These are phyloP conservation scores for Leptothorax acervorum DNA, from an alignment of 2,888 invertebrate species.

Conservation along the genomic window DNA sequence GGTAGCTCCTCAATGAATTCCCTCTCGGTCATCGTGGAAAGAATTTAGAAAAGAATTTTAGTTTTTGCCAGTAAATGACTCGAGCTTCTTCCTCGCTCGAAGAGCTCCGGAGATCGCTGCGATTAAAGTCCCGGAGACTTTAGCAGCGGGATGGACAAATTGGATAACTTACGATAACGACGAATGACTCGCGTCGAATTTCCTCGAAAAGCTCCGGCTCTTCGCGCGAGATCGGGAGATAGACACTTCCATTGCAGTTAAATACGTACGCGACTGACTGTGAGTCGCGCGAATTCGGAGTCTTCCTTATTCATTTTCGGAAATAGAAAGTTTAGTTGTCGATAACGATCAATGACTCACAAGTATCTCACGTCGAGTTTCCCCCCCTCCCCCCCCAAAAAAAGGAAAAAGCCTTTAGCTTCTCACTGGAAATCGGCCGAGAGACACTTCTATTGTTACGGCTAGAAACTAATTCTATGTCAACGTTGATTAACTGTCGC, in stretches of 20 bases:
- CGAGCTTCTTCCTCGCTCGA: not conserved
- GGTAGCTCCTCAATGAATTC: not conserved
- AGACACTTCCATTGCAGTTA: not conserved
- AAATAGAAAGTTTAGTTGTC: not conserved
- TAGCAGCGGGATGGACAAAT: not conserved
- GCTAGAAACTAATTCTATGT: not conserved
- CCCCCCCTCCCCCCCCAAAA: too few species aligned
- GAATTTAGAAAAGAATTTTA: not conserved
- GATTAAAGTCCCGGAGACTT: not conserved
- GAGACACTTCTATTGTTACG: not conserved
- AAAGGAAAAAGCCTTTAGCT: not conserved
- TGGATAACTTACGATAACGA: slow-evolving; percentile 1
- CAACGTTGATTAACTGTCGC: not conserved
- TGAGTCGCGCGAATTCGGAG: not conserved
- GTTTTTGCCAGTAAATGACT: not conserved
- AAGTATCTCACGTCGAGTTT: not conserved
- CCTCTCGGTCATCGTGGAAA: not conserved
- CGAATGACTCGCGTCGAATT: not conserved
- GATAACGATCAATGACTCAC: slow-evolving; percentile 9
- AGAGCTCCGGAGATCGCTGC: not conserved
- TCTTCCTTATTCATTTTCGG: not conserved
- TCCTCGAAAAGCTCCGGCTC: not conserved
- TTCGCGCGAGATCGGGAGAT: slow-evolving; percentile 4
- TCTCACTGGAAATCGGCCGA: not conserved
- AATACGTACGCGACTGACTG: not conserved